These are phyloP conservation scores for Lithophane leautieri DNA, from an alignment of 2,888 invertebrate species.

Conservation along the genomic window DNA sequence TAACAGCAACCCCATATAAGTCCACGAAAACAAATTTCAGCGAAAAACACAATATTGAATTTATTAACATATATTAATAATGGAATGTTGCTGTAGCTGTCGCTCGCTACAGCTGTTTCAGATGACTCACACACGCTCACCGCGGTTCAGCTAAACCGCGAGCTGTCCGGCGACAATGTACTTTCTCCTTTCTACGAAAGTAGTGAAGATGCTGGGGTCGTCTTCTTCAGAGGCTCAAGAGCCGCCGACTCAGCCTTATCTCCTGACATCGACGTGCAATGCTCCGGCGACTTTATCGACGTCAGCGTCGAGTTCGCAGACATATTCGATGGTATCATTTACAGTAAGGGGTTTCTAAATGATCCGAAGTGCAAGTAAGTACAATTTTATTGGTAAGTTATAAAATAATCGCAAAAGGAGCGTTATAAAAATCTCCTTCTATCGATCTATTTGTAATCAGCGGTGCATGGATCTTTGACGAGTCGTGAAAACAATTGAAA, in stretches of 20 bases:
- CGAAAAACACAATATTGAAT: background rate
- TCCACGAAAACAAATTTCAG: background rate
- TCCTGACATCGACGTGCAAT: constrained; percentile 92
- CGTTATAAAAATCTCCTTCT: background rate
- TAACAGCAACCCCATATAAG: background rate
- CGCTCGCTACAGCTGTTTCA: constrained; percentile 89
- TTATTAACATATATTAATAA: background rate
- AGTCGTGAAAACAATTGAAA: background rate
- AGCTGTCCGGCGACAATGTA: constrained; percentile 81
- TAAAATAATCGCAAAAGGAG: background rate
- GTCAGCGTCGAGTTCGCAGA: constrained; percentile 92
- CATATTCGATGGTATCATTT: constrained; percentile 92
- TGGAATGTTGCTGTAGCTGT: constrained; percentile 79
- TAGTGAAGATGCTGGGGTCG: constrained; percentile 83
- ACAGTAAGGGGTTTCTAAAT: constrained; percentile 92
- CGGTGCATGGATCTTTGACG: background rate
- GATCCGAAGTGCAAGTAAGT: constrained; percentile 93
- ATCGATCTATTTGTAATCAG: background rate
- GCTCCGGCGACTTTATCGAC: constrained; percentile 89
- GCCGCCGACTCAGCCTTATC: constrained; percentile 88
- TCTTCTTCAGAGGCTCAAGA: constrained; percentile 85
- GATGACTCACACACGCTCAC: constrained; percentile 83
- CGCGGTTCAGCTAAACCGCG: constrained; percentile 85
- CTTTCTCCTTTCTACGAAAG: constrained; percentile 85
- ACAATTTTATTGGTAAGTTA: background rate